Conservation (phyloP, 2,113 vertebrate genomes). For the Piaya cayana region DNA sequence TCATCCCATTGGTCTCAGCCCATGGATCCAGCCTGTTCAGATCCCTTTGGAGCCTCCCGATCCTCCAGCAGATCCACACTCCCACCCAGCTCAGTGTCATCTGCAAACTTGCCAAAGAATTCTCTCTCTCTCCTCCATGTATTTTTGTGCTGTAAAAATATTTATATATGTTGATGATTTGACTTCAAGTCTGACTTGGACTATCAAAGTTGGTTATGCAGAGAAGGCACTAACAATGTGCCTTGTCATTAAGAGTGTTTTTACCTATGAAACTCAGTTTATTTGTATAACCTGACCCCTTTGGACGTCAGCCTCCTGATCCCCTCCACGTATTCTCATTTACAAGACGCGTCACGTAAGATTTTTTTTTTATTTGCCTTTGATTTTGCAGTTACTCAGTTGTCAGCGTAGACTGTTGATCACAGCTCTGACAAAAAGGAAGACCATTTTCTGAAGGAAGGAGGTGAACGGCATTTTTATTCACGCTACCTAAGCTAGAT, state of each 20-base stretch:
- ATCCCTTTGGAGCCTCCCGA: no score
- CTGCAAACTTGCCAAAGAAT: no score
- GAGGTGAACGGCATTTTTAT: conserved; percentile 1
- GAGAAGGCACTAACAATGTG: background rate
- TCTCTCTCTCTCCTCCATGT: accelerated
- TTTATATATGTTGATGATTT: background rate
- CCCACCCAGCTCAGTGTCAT: no score
- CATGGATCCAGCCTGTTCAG: no score
- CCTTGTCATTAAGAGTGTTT: background rate
- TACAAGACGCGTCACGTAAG: background rate
- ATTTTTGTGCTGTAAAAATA: background rate
- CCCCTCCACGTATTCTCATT: background rate
- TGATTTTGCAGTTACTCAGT: conserved; percentile 7
- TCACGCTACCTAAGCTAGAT: background rate
- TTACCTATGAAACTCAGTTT: background rate
- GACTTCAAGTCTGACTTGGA: background rate
- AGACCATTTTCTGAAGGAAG: background rate
- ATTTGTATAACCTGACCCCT: background rate
- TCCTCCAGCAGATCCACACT: no score
- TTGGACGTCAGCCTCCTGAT: background rate
- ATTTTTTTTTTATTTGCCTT: background rate
- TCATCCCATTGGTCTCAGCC: no score
- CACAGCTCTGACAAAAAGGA: background rate
- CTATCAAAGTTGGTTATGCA: background rate
- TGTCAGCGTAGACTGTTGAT: background rate